phyloP scores from a whole-genome alignment of 2,888 invertebrate genomes.

The Melinaea menophilus region DNA sequence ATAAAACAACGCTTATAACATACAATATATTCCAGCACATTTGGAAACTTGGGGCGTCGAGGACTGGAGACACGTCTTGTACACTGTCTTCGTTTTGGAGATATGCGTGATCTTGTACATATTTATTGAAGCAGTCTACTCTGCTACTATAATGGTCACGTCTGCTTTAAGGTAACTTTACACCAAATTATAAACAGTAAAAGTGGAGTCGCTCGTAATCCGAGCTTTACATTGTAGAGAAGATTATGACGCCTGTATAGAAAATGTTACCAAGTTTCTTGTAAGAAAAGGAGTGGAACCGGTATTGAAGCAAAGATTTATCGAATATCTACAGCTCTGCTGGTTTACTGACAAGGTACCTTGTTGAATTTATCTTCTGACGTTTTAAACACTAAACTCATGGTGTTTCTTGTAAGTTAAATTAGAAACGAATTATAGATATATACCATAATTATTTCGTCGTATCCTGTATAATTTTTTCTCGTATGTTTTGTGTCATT shows the following conservation, averaged over 20 bases:
- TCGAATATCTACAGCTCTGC: slow-evolving; percentile 56
- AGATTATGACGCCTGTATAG: slow-evolving; percentile 53
- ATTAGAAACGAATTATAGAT: no score
- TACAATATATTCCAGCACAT: slow-evolving; percentile 22
- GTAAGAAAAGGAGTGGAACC: slow-evolving; percentile 54
- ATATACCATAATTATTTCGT: no score
- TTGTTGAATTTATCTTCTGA: no score
- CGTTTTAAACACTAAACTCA: no score
- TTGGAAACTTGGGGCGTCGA: slow-evolving; percentile 28
- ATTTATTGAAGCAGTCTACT: slow-evolving; percentile 61
- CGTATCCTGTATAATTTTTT: no score
- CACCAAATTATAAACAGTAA: neutral
- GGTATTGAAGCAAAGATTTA: slow-evolving; percentile 50
- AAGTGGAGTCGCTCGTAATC: neutral
- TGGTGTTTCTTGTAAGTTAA: no score
- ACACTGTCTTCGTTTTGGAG: slow-evolving; percentile 54
- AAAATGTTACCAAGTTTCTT: slow-evolving; percentile 51
- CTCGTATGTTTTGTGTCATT: no score
- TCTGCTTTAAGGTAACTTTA: slow-evolving; percentile 48
- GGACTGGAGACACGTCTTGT: slow-evolving; percentile 45
- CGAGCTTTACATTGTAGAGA: slow-evolving; percentile 43
- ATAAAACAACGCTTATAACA: neutral
- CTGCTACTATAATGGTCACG: slow-evolving; percentile 66
- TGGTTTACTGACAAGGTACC: slow-evolving; percentile 64
- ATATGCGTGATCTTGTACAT: slow-evolving; percentile 54